These are phyloP conservation scores for Platynereis dumerilii DNA, from an alignment of 2,888 invertebrate species.

Conservation along the genomic window DNA sequence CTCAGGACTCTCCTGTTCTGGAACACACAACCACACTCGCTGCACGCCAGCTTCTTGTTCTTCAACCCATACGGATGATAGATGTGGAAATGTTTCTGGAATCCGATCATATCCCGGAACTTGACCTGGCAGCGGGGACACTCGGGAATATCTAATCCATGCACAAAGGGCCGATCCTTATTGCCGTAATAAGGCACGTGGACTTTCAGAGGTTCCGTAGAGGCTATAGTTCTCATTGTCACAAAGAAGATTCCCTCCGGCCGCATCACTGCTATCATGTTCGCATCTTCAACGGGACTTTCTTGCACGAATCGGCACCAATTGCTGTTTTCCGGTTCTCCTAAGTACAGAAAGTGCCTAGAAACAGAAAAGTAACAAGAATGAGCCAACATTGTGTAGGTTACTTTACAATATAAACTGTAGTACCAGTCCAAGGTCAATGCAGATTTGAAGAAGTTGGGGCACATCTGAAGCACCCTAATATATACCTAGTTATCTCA, in stretches of 20 bases:
- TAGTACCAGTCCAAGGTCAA: too few relatives aligned
- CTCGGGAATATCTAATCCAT: background rate
- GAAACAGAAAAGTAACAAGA: too few relatives aligned
- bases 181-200: conserved; percentile 15
- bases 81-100: conserved; percentile 24
- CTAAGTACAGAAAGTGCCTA: too few relatives aligned
- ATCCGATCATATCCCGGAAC: conserved; percentile 9
- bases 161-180: conserved; percentile 7
- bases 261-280: conserved; percentile 14
- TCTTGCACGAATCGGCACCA: background rate
- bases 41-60: conserved; percentile 19
- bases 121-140: conserved; percentile 15
- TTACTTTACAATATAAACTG: too few relatives aligned
- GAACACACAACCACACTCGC: conserved; percentile 11
- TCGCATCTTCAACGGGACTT: background rate
- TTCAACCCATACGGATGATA: conserved; percentile 19
- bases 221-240: conserved; percentile 7
- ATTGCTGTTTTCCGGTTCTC: too few relatives aligned
- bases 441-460: too few relatives aligned
- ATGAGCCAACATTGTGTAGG: too few relatives aligned
- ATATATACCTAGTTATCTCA: too few relatives aligned
- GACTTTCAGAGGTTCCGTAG: conserved; percentile 8
- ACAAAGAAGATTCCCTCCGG: conserved; percentile 21
- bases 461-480: too few relatives aligned
- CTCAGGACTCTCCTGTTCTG: conserved; percentile 10